phyloP scores from a whole-genome alignment of 1,140 invertebrate genomes.

The Vanessa tameamea region DNA sequence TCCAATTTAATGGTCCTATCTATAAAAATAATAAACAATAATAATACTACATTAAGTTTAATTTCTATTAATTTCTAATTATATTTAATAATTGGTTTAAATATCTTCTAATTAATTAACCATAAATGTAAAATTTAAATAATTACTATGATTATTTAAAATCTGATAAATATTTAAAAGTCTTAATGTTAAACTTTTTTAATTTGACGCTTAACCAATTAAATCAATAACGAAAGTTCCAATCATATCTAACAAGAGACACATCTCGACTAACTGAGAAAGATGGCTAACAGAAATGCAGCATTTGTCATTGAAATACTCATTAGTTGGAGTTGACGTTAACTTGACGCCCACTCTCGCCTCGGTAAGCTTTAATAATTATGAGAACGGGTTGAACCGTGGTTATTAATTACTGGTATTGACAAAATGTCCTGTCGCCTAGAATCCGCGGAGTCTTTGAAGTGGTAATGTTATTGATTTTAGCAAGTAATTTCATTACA shows the following conservation, averaged over 20 bases:
- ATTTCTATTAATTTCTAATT: no score
- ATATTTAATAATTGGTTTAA: no score
- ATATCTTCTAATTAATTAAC: no score
- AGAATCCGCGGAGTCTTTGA: slow-evolving; percentile 53
- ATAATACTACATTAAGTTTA: no score
- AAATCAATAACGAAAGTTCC: slow-evolving; percentile 7
- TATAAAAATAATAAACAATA: not conserved
- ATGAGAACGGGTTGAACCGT: slow-evolving; percentile 61
- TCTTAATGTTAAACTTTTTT: no score
- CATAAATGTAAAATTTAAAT: no score
- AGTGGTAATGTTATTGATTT: slow-evolving; percentile 63
- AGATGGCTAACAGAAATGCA: slow-evolving; percentile 58
- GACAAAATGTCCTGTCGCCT: slow-evolving; percentile 67
- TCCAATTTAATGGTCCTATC: not conserved
- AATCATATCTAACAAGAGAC: slow-evolving; percentile 32
- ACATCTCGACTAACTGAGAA: slow-evolving; percentile 53
- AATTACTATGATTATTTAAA: no score
- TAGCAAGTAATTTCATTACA: slow-evolving; percentile 40
- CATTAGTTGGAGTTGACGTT: slow-evolving; percentile 76
- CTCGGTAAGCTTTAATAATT: slow-evolving; percentile 75
- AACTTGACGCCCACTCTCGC: slow-evolving; percentile 70
- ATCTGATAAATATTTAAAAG: no score
- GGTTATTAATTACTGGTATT: slow-evolving; percentile 76
- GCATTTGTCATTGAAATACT: slow-evolving; percentile 75
- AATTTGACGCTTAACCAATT: not conserved